Evolutionary conservation across 1,140 invertebrate genomes (phyloP), one percentile per base, ranked within the genome.

Genomic region (Drosophila arizonae): DNA sequence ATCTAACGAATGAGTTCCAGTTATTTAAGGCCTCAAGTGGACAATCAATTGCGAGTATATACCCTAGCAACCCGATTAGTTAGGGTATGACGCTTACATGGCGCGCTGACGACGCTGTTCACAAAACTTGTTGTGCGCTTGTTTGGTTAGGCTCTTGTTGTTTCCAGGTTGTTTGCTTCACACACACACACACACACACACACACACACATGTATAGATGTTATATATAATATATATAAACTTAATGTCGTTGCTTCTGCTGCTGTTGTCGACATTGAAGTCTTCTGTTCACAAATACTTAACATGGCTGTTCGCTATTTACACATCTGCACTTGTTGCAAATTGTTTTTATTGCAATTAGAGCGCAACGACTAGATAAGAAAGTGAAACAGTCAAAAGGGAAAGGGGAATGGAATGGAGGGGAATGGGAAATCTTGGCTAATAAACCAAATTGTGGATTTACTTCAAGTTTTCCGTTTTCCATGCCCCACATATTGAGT

Each of bases 111-210:
- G 41, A 62, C 58, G 65, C 36, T 76, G 76, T 79, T 79, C 80
- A 62, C 6, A 81, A 60, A 84, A 84, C 76, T 82, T 72, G 77
- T 70, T 77, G 76, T 56, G 72, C 62, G 76, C 66, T 84, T 84
- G 77, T 82, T 82, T 84, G 76, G 56, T 72, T 79, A 76, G 76
- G 72, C 64, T 84, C 67, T 74, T 73, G 56, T 61, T 69, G 46
- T 63, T 56, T 30, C 48, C 52, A 55, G 26, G 61, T 58, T 74
- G 63, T 72, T 72, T 72, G 50, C 57, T 66, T 11, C 43, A 66
- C 66, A 48, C 33, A 43, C 41, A 30, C 39, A 11, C 17, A 21
- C 33, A 39, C n/a, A 45, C 10, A 13, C 36, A 3, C 36, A 39
- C 11, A 39, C 10, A 39, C 10, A 13, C 1, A 13, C 11, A 39